Evolutionary conservation across 2,888 invertebrate species (phyloP).

Genomic region (Biston betularia): DNA sequence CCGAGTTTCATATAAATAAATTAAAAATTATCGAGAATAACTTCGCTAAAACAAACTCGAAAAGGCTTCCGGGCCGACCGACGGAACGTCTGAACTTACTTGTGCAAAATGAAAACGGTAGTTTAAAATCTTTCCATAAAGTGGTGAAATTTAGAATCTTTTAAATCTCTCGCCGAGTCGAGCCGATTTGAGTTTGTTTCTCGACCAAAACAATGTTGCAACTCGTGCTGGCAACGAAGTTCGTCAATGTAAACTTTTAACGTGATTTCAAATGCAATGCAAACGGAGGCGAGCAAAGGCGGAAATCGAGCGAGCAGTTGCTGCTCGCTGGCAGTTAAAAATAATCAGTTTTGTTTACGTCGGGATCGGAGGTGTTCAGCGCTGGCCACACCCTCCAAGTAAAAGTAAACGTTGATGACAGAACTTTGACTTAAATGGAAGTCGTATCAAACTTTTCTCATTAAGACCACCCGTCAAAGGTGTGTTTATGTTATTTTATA

Average conservation of each 20-base stretch:
- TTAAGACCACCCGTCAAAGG: slow-evolving; percentile 83
- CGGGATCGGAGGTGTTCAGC: slow-evolving; percentile 62
- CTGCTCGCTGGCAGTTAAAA: slow-evolving; percentile 60
- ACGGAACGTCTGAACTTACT: slow-evolving; percentile 41
- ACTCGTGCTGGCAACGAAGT: slow-evolving; percentile 60
- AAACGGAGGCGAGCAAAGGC: slow-evolving; percentile 63
- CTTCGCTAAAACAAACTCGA: slow-evolving; percentile 33
- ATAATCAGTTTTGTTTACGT: slow-evolving; percentile 74
- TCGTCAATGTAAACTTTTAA: slow-evolving; percentile 74
- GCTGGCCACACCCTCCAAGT: slow-evolving; percentile 60
- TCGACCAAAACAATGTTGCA: slow-evolving; percentile 66
- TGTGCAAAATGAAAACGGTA: slow-evolving; percentile 36
- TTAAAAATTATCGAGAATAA: slow-evolving; percentile 43
- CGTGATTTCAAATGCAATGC: slow-evolving; percentile 73
- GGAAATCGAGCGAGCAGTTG: slow-evolving; percentile 64
- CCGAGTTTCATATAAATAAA: slow-evolving; percentile 44
- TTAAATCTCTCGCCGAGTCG: slow-evolving; percentile 41
- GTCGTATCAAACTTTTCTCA: slow-evolving; percentile 85
- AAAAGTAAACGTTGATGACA: slow-evolving; percentile 79
- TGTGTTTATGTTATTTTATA: slow-evolving; percentile 83
- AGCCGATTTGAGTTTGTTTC: slow-evolving; percentile 62
- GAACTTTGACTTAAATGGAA: slow-evolving; percentile 83
- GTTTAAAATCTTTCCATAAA: slow-evolving; percentile 37
- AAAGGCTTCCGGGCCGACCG: slow-evolving; percentile 39
- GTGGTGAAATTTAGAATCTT: slow-evolving; percentile 39